Percentiles rank a stretch among this genome's conserved stretches.
Conservation (phyloP, 2,888 invertebrate species). For the Punctoribates punctum region DNA sequence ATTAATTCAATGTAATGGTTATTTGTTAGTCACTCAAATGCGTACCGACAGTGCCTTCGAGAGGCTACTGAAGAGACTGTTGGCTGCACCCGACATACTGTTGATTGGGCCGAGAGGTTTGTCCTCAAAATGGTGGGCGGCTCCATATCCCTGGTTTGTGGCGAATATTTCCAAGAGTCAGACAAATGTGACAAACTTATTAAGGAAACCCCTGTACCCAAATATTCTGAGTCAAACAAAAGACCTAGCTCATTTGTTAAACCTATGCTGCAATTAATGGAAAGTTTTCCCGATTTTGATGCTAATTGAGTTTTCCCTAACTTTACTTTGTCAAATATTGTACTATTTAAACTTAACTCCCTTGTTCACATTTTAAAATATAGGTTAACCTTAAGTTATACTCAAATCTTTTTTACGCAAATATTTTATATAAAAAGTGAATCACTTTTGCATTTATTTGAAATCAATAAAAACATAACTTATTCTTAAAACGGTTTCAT, state of each 20-base stretch:
- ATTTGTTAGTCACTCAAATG: neutral
- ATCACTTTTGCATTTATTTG: too few relatives aligned
- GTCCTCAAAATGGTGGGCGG: neutral
- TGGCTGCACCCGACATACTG: conserved; percentile 22
- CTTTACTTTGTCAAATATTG: too few relatives aligned
- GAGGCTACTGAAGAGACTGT: neutral
- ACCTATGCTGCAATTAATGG: neutral
- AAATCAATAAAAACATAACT: too few relatives aligned
- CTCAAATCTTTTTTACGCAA: too few relatives aligned
- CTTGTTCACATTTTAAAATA: too few relatives aligned
- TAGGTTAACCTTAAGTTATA: too few relatives aligned
- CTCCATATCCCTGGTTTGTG: neutral
- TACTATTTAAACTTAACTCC: too few relatives aligned
- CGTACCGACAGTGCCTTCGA: neutral
- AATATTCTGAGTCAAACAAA: neutral
- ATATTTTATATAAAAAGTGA: too few relatives aligned
- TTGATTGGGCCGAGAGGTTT: conserved; percentile 12
- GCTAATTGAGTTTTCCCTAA: too few relatives aligned
- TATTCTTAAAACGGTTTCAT: too few relatives aligned
- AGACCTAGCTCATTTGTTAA: neutral
- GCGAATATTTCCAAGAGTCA: conserved; percentile 4
- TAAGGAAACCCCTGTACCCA: neutral
- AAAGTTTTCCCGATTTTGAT: neutral
- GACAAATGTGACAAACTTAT: neutral
- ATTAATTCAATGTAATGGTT: too few relatives aligned